These are phyloP conservation scores for Sciurus niger DNA, from an alignment of 2,113 vertebrate genomes.

Conservation along the genomic window DNA sequence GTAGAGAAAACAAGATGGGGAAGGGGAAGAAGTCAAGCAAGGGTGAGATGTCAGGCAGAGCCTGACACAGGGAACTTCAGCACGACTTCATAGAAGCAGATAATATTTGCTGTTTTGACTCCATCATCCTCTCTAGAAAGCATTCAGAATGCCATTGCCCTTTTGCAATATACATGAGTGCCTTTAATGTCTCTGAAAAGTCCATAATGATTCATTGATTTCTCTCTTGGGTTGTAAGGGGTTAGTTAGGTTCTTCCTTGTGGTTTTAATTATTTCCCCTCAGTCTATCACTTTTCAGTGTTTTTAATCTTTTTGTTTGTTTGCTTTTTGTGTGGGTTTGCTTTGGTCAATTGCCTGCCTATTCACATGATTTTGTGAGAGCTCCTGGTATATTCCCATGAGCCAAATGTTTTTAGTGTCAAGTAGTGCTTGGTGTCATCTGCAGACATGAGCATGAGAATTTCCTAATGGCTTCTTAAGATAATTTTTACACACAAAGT, in stretches of 20 bases:
- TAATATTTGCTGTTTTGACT: background rate
- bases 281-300: background rate
- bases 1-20: background rate
- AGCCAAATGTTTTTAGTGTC: background rate
- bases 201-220: background rate
- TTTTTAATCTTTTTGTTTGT: background rate
- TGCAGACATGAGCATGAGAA: background rate
- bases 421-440: background rate
- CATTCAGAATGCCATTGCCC: background rate
- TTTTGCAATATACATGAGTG: background rate
- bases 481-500: background rate
- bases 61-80: background rate
- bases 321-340: background rate
- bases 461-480: conserved; percentile 5
- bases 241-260: background rate
- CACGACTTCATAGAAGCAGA: background rate
- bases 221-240: background rate
- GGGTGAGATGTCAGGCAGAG: background rate
- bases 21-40: background rate
- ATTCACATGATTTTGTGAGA: background rate
- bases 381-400: background rate
- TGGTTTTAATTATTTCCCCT: background rate
- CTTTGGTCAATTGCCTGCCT: background rate
- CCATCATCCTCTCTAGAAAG: background rate
- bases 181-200: background rate